These are phyloP conservation scores for Rafetus swinhoei DNA, from an alignment of 2,113 vertebrate genomes.

Conservation along the genomic window DNA sequence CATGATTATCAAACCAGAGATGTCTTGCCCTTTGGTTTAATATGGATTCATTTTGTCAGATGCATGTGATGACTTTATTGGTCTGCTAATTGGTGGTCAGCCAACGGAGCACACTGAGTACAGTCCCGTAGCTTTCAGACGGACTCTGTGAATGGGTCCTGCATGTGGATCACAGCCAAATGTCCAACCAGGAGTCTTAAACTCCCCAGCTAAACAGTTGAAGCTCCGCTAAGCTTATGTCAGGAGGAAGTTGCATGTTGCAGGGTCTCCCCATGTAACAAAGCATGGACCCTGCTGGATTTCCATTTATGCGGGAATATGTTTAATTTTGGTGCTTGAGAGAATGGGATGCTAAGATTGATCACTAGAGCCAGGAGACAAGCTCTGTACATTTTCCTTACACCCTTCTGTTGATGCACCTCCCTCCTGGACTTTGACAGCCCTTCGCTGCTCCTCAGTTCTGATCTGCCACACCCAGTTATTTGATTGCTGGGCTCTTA, in stretches of 20 bases:
- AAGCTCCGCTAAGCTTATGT: neutral
- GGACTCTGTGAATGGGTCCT: neutral
- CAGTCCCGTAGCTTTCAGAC: neutral
- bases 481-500: neutral
- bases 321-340: neutral
- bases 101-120: neutral
- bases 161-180: neutral
- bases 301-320: neutral
- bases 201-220: neutral
- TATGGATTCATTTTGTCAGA: neutral
- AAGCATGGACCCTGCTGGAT: neutral
- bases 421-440: neutral
- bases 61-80: accelerated
- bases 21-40: neutral
- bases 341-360: neutral
- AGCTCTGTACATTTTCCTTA: neutral
- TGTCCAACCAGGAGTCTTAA: neutral
- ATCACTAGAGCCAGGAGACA: neutral
- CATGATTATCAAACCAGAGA: neutral
- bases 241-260: neutral
- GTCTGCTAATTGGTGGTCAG: neutral
- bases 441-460: neutral
- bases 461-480: neutral
- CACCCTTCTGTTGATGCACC: accelerated
- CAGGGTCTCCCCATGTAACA: neutral